phyloP scores from a whole-genome alignment of 2,113 vertebrate species.

The Protobothrops mucrosquamatus region DNA sequence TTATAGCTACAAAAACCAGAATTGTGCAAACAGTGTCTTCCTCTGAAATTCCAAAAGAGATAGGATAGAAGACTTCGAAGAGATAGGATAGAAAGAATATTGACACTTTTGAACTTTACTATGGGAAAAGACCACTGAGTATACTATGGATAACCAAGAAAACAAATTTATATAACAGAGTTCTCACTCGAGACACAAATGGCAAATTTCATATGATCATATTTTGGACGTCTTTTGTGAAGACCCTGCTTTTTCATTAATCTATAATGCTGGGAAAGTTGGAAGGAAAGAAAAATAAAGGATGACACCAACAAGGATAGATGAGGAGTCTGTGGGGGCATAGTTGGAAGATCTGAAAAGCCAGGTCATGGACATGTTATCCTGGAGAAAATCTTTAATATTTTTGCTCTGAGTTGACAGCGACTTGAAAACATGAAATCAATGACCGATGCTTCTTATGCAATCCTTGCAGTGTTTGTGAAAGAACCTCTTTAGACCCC shows the following conservation, averaged over 20 bases:
- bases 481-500: neutral
- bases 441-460: neutral
- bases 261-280: neutral
- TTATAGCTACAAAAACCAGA: neutral
- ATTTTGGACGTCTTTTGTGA: neutral
- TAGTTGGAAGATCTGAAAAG: neutral
- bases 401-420: neutral
- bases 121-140: neutral
- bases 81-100: neutral
- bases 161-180: neutral
- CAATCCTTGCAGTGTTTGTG: neutral
- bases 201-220: neutral
- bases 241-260: neutral
- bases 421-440: neutral
- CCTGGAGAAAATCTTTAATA: neutral
- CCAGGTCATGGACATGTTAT: neutral
- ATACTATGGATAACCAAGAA: neutral
- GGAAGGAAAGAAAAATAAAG: neutral
- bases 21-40: neutral
- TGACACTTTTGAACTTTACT: neutral
- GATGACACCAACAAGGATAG: neutral
- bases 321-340: neutral
- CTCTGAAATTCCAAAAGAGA: neutral
- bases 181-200: neutral
- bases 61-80: neutral